Evolutionary conservation across 2,888 invertebrate species (phyloP), one percentile per base, ranked within the genome.

Genomic region (Drosophila stalkeri): DNA sequence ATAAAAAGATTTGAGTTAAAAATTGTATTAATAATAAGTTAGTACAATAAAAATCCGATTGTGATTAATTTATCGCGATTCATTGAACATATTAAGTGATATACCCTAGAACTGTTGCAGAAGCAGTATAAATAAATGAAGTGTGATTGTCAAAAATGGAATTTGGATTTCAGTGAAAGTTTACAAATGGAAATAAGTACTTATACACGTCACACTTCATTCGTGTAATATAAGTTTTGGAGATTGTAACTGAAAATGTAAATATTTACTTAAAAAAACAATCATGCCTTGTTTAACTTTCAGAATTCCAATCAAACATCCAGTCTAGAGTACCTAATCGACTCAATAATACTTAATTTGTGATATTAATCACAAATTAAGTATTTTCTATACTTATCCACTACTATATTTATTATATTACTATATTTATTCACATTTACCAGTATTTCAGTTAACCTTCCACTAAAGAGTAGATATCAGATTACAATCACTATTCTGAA

Each of bases 31-130:
- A 27, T 46, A 46, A 46, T 27, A 46, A 12, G 20, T 49, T 16
- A 16, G 47, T 31, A 31, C n/a, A 49, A 47, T 47, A 31, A 49
- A 33, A 51, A 51, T 51, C n/a, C 3, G 33, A 18, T 49, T 49
- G 11, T 8, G 9, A 27, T 27, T 23, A 7, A 47, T 47, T 47
- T 47, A 27, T 2, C 9, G 11, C n/a, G 49, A 51, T 18, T 51
- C 33, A 51, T 18, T 51, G 18, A 18, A 12, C 18, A 18, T 33
- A 12, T 51, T 18, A 33, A 33, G 11, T 31, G 31, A 33, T 18
- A 49, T 27, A 27, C 9, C 9, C 47, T 47, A n/a, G 8, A 47
- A 31, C n/a, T 27, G 4, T 23, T 27, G 27, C 4, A 8, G 27
- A 27, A 47, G 7, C 16, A n/a, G 27, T 47, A 14, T 23, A 2